Evolutionary conservation across 2,888 invertebrate genomes (phyloP).

Genomic region (Morinoia aosen): DNA sequence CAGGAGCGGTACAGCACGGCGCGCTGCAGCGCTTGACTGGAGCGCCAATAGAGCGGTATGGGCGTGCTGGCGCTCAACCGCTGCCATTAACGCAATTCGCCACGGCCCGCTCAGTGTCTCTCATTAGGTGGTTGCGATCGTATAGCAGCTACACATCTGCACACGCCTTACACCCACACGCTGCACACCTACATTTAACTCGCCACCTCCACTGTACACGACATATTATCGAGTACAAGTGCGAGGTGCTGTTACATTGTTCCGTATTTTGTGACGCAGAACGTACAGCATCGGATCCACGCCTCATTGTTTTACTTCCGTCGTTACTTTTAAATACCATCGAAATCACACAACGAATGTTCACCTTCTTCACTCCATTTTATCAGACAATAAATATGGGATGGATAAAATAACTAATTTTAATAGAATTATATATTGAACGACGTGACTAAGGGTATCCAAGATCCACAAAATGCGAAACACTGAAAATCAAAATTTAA

Average conservation of each 20-base stretch:
- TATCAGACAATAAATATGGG: too few species aligned
- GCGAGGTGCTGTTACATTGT: too few species aligned
- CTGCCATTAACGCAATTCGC: conserved; percentile 42
- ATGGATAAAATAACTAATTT: too few species aligned
- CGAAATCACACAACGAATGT: background rate
- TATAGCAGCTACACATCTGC: background rate
- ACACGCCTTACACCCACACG: background rate
- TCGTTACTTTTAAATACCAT: background rate
- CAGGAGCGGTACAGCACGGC: background rate
- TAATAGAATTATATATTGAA: background rate
- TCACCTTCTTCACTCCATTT: too few species aligned
- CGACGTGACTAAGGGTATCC: background rate
- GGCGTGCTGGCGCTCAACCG: conserved; percentile 46
- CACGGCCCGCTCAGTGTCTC: conserved; percentile 22
- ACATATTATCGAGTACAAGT: too few species aligned
- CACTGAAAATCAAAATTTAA: background rate
- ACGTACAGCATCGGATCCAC: too few species aligned
- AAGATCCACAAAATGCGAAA: too few species aligned
- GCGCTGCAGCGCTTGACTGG: background rate
- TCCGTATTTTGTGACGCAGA: too few species aligned
- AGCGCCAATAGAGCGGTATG: conserved; percentile 45
- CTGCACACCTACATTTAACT: background rate
- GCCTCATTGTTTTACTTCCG: too few species aligned
- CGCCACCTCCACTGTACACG: too few species aligned
- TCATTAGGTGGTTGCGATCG: conserved; percentile 28